These are phyloP conservation scores for Cinclus cinclus DNA, from an alignment of 2,113 vertebrate species.

Conservation along the genomic window DNA sequence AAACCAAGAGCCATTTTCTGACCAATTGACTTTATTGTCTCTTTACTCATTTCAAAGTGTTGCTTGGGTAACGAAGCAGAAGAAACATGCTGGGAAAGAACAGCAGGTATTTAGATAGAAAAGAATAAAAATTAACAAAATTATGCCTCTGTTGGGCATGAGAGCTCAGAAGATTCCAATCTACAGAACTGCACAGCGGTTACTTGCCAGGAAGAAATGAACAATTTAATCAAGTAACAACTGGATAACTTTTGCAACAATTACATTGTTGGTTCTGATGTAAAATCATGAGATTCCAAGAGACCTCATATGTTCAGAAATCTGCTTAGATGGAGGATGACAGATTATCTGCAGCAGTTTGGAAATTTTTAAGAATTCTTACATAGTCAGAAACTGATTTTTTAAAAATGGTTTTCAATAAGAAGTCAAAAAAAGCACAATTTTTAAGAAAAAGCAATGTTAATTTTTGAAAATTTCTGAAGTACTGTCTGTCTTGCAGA, in stretches of 20 bases:
- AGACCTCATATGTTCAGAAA: not conserved
- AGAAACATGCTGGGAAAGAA: conserved; percentile 21
- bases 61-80: conserved; percentile 52
- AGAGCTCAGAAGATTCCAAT: not conserved
- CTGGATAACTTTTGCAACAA: not conserved
- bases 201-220: not conserved
- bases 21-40: conserved; percentile 51
- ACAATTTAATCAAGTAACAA: not conserved
- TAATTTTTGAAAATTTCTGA: not conserved
- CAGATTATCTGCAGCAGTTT: not conserved
- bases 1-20: conserved; percentile 47
- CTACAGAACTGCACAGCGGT: not conserved
- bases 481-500: not conserved
- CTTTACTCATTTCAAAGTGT: conserved; percentile 8
- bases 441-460: not conserved
- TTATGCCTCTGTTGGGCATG: not conserved
- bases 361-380: not conserved
- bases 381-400: not conserved
- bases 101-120: conserved; percentile 10
- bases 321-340: not conserved
- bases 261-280: not conserved
- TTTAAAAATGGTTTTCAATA: not conserved
- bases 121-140: conserved; percentile 17
- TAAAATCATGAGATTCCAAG: not conserved
- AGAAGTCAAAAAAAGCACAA: not conserved